Evolutionary conservation across 2,797 vertebrate species (phyloP).

Genomic region (Yasuhikotakia modesta): DNA sequence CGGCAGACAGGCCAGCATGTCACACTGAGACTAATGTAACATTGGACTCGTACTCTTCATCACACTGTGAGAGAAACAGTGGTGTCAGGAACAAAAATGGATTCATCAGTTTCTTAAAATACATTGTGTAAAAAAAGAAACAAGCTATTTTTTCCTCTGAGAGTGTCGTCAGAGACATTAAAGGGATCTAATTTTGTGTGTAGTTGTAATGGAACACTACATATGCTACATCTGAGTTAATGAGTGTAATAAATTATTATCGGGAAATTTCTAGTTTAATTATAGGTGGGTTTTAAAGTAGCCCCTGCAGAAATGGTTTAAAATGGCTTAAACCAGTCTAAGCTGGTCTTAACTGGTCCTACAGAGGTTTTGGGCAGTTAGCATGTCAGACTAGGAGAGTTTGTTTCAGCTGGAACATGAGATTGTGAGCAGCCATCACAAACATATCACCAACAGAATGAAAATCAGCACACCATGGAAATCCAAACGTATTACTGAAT

Average conservation of each 20-base stretch:
- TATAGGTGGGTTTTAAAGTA: slow-evolving; percentile 10
- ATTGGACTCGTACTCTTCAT: slow-evolving; percentile 81
- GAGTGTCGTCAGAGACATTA: slow-evolving; percentile 14
- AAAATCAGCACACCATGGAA: background rate
- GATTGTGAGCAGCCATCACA: slow-evolving; percentile 20
- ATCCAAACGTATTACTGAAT: slow-evolving; percentile 21
- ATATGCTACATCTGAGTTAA: slow-evolving; percentile 23
- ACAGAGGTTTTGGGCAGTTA: background rate
- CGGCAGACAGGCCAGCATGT: slow-evolving; percentile 96
- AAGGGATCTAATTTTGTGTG: slow-evolving; percentile 36
- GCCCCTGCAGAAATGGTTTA: background rate
- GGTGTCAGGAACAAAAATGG: slow-evolving; percentile 51
- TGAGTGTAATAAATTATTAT: slow-evolving; percentile 44
- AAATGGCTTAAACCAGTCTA: background rate
- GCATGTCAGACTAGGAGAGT: background rate
- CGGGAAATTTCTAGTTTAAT: slow-evolving; percentile 38
- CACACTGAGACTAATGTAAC: slow-evolving; percentile 89
- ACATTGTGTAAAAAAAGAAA: slow-evolving; percentile 22
- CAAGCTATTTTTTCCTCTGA: slow-evolving; percentile 28
- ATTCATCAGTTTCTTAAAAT: slow-evolving; percentile 17
- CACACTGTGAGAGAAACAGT: slow-evolving; percentile 75
- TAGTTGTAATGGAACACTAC: slow-evolving; percentile 35
- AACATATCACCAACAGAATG: background rate
- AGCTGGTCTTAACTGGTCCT: background rate
- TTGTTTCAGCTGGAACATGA: background rate